These are phyloP conservation scores for Picathartes gymnocephalus DNA, from an alignment of 2,113 vertebrate species.

Conservation along the genomic window DNA sequence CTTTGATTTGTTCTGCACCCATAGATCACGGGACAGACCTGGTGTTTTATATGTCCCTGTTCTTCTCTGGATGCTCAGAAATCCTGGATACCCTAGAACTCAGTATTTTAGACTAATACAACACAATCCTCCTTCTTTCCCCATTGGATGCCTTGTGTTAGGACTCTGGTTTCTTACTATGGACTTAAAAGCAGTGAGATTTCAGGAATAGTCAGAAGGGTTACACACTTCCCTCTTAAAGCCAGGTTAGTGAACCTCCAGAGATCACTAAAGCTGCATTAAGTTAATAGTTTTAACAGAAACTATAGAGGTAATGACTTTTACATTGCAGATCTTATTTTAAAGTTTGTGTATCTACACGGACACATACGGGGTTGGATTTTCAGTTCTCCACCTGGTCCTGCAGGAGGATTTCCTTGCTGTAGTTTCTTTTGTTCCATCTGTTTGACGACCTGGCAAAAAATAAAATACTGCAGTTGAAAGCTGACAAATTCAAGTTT, in stretches of 20 bases:
- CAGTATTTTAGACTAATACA: not conserved
- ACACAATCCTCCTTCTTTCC: not conserved
- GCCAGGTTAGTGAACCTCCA: not conserved
- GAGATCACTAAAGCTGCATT: not conserved
- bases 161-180: not conserved
- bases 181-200: not conserved
- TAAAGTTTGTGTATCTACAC: not conserved
- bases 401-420: constrained; percentile 75
- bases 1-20: not conserved
- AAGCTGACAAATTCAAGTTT: too few relatives aligned
- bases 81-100: not conserved
- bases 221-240: not conserved
- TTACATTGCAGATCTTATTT: not conserved
- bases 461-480: not conserved
- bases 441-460: constrained; percentile 84
- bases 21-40: not conserved
- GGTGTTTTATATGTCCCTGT: not conserved
- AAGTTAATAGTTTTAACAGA: not conserved
- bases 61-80: not conserved
- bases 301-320: not conserved
- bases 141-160: not conserved
- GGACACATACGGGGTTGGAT: constrained; percentile 73
- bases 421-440: constrained; percentile 90
- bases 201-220: not conserved
- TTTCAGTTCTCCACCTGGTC: constrained; percentile 75